Base-by-base conservation (phyloP, 2,797 vertebrate genomes). In the Arrhamphus sclerolepis region DNA sequence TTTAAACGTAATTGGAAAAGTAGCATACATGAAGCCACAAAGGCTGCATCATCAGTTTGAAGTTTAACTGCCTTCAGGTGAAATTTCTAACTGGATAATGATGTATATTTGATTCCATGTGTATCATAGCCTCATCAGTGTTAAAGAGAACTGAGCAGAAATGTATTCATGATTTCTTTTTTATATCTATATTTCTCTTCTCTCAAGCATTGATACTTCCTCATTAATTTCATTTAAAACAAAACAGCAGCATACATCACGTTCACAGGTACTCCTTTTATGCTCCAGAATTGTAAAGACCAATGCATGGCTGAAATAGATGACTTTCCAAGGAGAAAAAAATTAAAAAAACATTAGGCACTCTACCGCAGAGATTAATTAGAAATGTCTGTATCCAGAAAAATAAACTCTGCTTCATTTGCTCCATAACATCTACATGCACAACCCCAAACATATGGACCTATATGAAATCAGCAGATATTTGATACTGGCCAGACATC, bases 251-350 rank as follows among this genome's bases (percentile, higher is more conserved):
- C 19, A 29, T 49, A 19, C 38, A 52, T 60, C 44, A 19, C 24
- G 65, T 73, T 70, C 43, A 57, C 38, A 80, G 67, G 47, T 65
- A 63, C 52, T 26, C 7, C 47, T 66, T 72, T 57, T 46, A 75
- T 46, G 61, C 80, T 57, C 56, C 1, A 54, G n/a, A n/a, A n/a
- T n/a, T n/a, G n/a, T n/a, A n/a, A n/a, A n/a, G 68, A 63, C 46
- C 75, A 51, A 74, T 78, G 81, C 41, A 80, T 75, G 62, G 69
- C 66, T 67, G 67, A 62, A 61, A 66, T 62, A 78, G 65, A 72
- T 40, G 24, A 17, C 66, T 52, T 62, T 67, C 62, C 70, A 78
- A 70, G 77, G 70, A 75, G 73, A 6, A 81, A 72, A 77, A 76
- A 68, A 63, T 47, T 51, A 81, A 72, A 77, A 76, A 68, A 63